phyloP scores from a whole-genome alignment of 2,113 vertebrate genomes.

The Haplochromis vanheusdeni region DNA sequence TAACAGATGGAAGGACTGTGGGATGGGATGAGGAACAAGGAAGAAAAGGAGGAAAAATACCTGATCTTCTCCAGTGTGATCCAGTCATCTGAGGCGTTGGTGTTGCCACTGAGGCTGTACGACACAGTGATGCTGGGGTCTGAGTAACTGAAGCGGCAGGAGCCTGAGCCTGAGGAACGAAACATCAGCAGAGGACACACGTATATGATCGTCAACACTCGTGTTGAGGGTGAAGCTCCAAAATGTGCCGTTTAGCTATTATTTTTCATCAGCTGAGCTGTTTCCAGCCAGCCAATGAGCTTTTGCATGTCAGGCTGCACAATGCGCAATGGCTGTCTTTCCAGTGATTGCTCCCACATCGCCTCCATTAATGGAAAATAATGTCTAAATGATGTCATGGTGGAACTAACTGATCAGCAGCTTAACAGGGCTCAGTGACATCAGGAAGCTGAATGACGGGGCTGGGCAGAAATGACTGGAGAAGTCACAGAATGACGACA shows the following conservation, averaged over 20 bases:
- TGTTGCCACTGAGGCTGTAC: conserved; percentile 74
- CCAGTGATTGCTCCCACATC: not conserved
- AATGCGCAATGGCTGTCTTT: not conserved
- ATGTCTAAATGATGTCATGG: conserved; percentile 23
- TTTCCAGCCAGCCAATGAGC: conserved; percentile 8
- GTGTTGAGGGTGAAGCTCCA: not conserved
- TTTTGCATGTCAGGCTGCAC: not conserved
- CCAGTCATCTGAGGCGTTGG: conserved; percentile 83
- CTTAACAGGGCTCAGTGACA: conserved; percentile 2
- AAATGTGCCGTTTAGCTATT: not conserved
- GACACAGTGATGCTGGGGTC: conserved; percentile 89
- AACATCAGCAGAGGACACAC: conserved; percentile 18
- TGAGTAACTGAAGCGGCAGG: conserved; percentile 91
- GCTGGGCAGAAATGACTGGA: not conserved
- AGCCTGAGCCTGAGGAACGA: conserved; percentile 82
- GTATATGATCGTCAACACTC: not conserved
- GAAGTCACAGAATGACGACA: not conserved
- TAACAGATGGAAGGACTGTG: conserved; percentile 54
- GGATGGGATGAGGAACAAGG: conserved; percentile 1
- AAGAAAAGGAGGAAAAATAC: conserved; percentile 65
- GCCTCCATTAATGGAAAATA: conserved; percentile 3
- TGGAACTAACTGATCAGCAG: conserved; percentile 26
- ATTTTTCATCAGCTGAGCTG: not conserved
- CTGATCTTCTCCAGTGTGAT: conserved; percentile 91
- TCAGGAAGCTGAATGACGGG: not conserved